These are phyloP conservation scores for Fukomys damarensis DNA, from an alignment of 2,113 vertebrate genomes.

Conservation along the genomic window DNA sequence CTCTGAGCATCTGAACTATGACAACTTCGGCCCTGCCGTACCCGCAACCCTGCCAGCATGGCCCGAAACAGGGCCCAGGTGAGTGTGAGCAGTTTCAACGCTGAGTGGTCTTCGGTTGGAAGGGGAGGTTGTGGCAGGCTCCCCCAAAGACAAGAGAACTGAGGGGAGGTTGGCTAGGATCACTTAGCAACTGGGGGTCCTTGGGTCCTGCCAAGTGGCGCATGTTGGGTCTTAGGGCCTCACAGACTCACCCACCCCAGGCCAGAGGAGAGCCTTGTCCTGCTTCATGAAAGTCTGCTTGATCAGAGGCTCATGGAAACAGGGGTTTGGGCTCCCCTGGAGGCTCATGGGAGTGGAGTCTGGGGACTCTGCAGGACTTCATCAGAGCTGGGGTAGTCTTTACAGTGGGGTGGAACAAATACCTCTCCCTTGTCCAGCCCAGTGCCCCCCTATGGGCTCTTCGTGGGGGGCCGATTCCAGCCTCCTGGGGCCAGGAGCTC, in stretches of 20 bases:
- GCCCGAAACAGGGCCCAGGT: slow-evolving; percentile 64
- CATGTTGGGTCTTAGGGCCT: background rate
- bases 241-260: background rate
- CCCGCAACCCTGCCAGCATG: slow-evolving; percentile 34
- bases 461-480: slow-evolving; percentile 88
- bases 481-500: slow-evolving; percentile 89
- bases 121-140: background rate
- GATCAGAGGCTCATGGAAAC: background rate
- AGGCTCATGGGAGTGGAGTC: background rate
- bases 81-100: slow-evolving; percentile 62
- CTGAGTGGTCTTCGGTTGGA: background rate
- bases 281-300: background rate
- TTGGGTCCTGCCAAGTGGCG: background rate
- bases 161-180: background rate
- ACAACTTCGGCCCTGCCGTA: slow-evolving; percentile 85
- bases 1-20: slow-evolving; percentile 83
- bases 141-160: background rate
- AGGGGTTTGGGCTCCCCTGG: background rate
- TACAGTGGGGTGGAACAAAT: too few relatives aligned
- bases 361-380: background rate
- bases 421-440: slow-evolving; percentile 75
- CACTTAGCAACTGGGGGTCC: background rate
- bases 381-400: background rate
- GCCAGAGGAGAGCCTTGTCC: background rate
- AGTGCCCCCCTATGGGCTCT: slow-evolving; percentile 87